Percentiles rank a stretch among this genome's conserved stretches.
Conservation (phyloP, 2,888 invertebrate genomes). For the Dermolepida albohirtum region DNA sequence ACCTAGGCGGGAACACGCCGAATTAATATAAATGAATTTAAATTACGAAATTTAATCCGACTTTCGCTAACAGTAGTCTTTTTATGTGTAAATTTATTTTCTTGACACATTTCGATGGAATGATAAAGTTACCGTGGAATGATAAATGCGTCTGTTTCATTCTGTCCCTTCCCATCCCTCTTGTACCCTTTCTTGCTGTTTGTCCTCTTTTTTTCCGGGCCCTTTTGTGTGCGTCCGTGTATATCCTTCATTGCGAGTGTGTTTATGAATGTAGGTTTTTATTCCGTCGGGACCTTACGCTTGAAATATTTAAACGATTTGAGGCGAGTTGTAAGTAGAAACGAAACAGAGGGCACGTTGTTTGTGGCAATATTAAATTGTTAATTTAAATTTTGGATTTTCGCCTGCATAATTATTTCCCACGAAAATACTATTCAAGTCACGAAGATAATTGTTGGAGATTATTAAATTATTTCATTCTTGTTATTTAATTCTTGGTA, state of each 20-base stretch:
- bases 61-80: slow-evolving; percentile 3
- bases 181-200: slow-evolving; percentile 25
- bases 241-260: slow-evolving; percentile 1
- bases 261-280: slow-evolving; percentile 22
- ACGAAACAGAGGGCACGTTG: background rate
- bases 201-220: slow-evolving; percentile 20
- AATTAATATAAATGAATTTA: slow-evolving; percentile 45
- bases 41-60: slow-evolving; percentile 20
- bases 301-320: slow-evolving; percentile 34
- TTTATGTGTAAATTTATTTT: slow-evolving; percentile 36
- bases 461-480: too few relatives aligned
- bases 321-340: background rate
- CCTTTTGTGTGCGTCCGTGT: slow-evolving; percentile 7
- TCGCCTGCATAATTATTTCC: slow-evolving; percentile 1
- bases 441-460: too few relatives aligned
- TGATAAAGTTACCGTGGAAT: slow-evolving; percentile 28
- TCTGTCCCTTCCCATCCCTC: background rate
- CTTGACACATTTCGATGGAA: slow-evolving; percentile 34
- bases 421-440: background rate
- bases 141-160: slow-evolving; percentile 25
- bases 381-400: slow-evolving; percentile 29
- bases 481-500: too few relatives aligned
- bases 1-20: slow-evolving; percentile 24
- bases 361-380: background rate
- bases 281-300: slow-evolving; percentile 8